Base-by-base conservation (phyloP, 2,113 vertebrate species). In the Leptobrachium leishanense region DNA sequence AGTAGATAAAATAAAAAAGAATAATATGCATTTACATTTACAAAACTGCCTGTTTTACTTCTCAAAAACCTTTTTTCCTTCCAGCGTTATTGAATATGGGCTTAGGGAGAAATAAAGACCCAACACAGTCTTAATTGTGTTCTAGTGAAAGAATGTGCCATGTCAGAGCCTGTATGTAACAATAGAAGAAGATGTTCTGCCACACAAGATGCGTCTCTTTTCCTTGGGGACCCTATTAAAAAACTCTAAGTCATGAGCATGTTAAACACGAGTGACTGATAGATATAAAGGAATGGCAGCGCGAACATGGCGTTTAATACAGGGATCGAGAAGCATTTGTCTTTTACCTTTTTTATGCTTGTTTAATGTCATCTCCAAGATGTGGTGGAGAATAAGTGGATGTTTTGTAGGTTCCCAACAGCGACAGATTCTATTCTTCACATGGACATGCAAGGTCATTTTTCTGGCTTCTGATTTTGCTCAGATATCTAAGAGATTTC, bases 171-270 rank as follows among this genome's bases (percentile, higher is more conserved):
- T 12, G 42, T 20, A n/a, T 40, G 43, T 80, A 74, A 80, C 77
- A 80, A 74, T 41, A 62, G 71, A 31, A 11, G 43, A 39, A 9
- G n/a, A 67, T 41, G 46, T 54, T 66, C 20, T 74, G 72, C 77
- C 77, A 80, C 77, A 80, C 77, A 74, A 64, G 77, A 68, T 68
- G 77, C 53, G 68, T 50, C 39, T 43, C 64, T 68, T 42, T 40
- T 80, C 77, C 77, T 80, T 57, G 53, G 77, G 77, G 77, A 80
- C 41, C 77, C 46, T 46, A 80, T 80, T 80, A 80, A 80, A 80
- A 68, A 74, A 12, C 50, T 74, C 77, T 80, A 20, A 68, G 64
- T 80, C 77, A 80, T 74, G 20, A 68, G 9, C n/a, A 42, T 57
- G 31, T 65, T 74, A 40, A 57, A 74, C 5, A 6, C 55, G 31